Evolutionary conservation across 2,113 vertebrate genomes (phyloP), one percentile per base, ranked within the genome.

Genomic region (Ardeotis arabs): DNA sequence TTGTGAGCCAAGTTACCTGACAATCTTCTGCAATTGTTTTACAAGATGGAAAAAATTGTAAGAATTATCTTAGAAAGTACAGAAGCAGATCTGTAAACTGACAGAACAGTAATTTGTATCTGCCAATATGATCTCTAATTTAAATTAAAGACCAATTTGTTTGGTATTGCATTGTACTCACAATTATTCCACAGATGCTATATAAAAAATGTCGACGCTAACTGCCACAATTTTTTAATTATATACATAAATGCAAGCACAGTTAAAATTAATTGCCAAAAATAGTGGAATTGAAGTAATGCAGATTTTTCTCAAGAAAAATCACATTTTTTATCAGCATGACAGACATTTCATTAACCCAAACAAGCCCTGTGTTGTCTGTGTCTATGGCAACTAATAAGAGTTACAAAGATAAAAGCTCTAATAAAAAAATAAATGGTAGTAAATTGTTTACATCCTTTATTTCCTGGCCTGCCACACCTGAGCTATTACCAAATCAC

Each of bases 361-460:
- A 96, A 97, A 96, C 87, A 95, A 59, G 81, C 56, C 81, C 84
- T 93, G 86, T 97, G 96, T 97, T 97, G 94, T 97, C 95, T 91
- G 95, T 98, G 95, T 97, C 98, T 97, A 97, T 97, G 94, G 97
- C 90, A 96, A 98, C 95, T 68, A 41, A 87, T 88, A 81, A 84
- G 50, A 68, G 81, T 95, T 92, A 96, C 89, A 94, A 92, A 97
- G 92, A 95, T 81, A 96, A 96, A 95, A 97, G 96, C 84, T 31
- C 60, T 84, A 95, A 95, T 95, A 93, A 97, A 97, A 89, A 81
- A 97, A 97, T 80, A 93, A 95, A 96, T 91, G 72, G 73, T 73
- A 78, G 89, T 56, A 82, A 96, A 97, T 91, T 89, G 93, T 97
- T 97, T 97, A 83, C 96, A 83, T 92, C 91, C 89, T 96, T 91